phyloP scores from a whole-genome alignment of 2,113 vertebrate species.

The Monarcha castaneiventris region DNA sequence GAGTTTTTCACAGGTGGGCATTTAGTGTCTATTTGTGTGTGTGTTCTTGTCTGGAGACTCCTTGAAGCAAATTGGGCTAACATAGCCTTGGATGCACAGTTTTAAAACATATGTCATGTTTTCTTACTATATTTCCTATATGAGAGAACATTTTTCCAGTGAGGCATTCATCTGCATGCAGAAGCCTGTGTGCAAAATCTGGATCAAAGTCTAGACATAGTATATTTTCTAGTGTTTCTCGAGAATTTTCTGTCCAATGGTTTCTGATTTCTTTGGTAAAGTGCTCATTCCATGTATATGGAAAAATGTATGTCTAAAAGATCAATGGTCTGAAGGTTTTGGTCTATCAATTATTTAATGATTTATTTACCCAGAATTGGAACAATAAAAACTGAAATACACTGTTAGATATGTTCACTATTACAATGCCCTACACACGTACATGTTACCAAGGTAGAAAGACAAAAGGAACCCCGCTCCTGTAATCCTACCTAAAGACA shows the following conservation, averaged over 20 bases:
- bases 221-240: not conserved
- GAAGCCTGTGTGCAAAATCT: not conserved
- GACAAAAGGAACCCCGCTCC: not conserved
- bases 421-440: not conserved
- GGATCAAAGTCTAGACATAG: not conserved
- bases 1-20: not conserved
- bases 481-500: not conserved
- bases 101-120: not conserved
- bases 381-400: not conserved
- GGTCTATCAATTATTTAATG: not conserved
- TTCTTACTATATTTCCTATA: not conserved
- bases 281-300: not conserved
- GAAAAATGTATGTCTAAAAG: not conserved
- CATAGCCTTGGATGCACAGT: not conserved
- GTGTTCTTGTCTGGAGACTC: not conserved
- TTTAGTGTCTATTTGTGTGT: not conserved
- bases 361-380: not conserved
- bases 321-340: rapidly evolving
- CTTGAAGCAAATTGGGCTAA: not conserved
- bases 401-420: not conserved
- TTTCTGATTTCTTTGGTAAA: not conserved
- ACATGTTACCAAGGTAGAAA: not conserved
- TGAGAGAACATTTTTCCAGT: not conserved
- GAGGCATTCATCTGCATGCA: not conserved
- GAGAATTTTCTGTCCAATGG: not conserved